Evolutionary conservation across 2,113 vertebrate species (phyloP), one percentile per base, ranked within the genome.

Genomic region (Corynorhinus townsendii): DNA sequence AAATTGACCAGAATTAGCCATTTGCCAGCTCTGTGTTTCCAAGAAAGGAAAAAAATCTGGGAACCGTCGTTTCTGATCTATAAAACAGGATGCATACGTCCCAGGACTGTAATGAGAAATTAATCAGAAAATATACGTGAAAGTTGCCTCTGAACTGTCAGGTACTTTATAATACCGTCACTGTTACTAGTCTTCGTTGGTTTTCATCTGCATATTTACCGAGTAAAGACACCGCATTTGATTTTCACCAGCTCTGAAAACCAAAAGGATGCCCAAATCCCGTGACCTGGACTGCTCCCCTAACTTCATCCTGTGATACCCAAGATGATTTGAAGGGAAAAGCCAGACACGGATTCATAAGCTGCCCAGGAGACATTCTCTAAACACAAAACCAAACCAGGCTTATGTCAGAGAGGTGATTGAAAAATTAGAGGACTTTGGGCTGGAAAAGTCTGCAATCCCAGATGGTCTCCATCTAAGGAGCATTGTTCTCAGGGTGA

Each of bases 371-470:
- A 97, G 95, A 89, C 83, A 75, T 7, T 56, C 86, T 86, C 72
- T 95, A 94, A 93, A 95, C 85, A 93, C 0, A 2, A 79, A 94
- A 90, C 28, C 40, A 90, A 94, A 82, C 69, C 76, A 86, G 54
- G 56, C 86, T 94, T 93, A 77, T 75, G 83, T 96, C 92, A 95
- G 90, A 96, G 45, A 94, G 92, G 90, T 91, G 92, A 95, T 28
- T n/a, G 59, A 84, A 95, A 95, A 64, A 30, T 62, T 40, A n/a
- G 45, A 93, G 40, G 56, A 35, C 38, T 72, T 30, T 6, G 73
- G 88, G 20, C 71, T 54, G 35, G 81, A 92, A 92, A 89, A 72
- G 8, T 71, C 68, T 68, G 89, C 6, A 2, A 43, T 45, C 66
- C 92, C 95, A 96, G 95, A 88, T 89, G 92, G 68, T 12, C 62